Conservation (phyloP, 1,140 invertebrate genomes). For the Cotesia vestalis region DNA sequence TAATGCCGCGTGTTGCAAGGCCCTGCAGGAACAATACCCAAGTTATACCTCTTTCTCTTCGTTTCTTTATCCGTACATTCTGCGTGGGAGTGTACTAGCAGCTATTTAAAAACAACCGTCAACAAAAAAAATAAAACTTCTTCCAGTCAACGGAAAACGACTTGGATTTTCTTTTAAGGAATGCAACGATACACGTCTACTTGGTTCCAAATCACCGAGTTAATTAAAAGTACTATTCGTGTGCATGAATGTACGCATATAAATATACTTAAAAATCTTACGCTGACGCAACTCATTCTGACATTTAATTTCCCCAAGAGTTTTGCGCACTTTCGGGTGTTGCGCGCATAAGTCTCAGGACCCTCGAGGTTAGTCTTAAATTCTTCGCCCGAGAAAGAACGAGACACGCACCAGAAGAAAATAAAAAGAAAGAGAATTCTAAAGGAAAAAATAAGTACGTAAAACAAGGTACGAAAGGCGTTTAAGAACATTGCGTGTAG, state of each 20-base stretch:
- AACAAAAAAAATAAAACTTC: slow-evolving; percentile 8
- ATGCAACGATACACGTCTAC: slow-evolving; percentile 13
- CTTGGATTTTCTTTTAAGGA: slow-evolving; percentile 14
- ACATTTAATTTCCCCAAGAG: slow-evolving; percentile 40
- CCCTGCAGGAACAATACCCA: slow-evolving; percentile 40
- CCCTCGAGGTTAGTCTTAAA: slow-evolving; percentile 3
- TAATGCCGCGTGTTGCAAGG: slow-evolving; percentile 40
- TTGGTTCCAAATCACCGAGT: slow-evolving; percentile 20
- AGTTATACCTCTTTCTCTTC: slow-evolving; percentile 36
- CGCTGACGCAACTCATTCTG: slow-evolving; percentile 36
- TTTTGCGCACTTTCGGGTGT: slow-evolving; percentile 32
- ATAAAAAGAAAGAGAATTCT: neutral
- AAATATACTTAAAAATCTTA: slow-evolving; percentile 30
- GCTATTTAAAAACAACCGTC: neutral
- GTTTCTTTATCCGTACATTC: slow-evolving; percentile 10
- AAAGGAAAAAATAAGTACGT: neutral
- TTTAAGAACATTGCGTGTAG: neutral
- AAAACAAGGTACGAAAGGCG: neutral
- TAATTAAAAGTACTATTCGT: slow-evolving; percentile 35
- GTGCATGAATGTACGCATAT: slow-evolving; percentile 1
- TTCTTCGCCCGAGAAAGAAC: neutral
- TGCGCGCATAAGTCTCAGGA: slow-evolving; percentile 26
- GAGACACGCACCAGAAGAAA: neutral
- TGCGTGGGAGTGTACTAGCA: slow-evolving; percentile 7
- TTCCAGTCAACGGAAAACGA: neutral